Conservation (phyloP, 2,888 invertebrate genomes). For the Dimorphilus gyrociliatus region DNA sequence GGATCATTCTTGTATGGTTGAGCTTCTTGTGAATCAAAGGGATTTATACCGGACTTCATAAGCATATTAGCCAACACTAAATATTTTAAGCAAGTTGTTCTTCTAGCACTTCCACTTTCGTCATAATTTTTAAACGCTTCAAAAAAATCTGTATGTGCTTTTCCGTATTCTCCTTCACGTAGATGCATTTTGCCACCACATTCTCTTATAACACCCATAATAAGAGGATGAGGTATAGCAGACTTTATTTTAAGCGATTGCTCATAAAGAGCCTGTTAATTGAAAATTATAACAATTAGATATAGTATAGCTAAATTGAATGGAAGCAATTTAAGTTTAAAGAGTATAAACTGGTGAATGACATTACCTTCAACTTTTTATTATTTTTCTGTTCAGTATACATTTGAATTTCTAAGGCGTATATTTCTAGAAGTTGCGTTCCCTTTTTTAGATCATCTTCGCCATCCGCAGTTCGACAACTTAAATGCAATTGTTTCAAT, state of each 20-base stretch:
- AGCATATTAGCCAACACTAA: constrained; percentile 94
- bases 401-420: constrained; percentile 98
- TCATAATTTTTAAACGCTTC: constrained; percentile 99
- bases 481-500: constrained; percentile 84
- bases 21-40: constrained; percentile 98
- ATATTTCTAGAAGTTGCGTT: constrained; percentile 91
- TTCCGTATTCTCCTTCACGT: constrained; percentile 92
- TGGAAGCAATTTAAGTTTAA: too few species aligned
- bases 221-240: constrained; percentile 97
- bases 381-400: constrained; percentile 99
- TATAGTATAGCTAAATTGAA: too few species aligned
- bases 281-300: neutral
- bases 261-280: constrained; percentile 63
- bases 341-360: neutral
- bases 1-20: constrained; percentile 99
- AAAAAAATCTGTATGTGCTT: constrained; percentile 97
- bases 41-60: constrained; percentile 99
- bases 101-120: constrained; percentile 80
- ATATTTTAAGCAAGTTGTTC: constrained; percentile 94
- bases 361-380: constrained; percentile 55
- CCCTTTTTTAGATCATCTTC: constrained; percentile 91
- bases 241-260: constrained; percentile 96
- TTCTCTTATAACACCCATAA: constrained; percentile 98
- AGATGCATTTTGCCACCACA: constrained; percentile 99
- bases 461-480: constrained; percentile 95